A percentile compares a stretch with the other conserved stretches of the same genome.
phyloP scores from a whole-genome alignment of 2,113 vertebrate species.

The Ictidomys tridecemlineatus region DNA sequence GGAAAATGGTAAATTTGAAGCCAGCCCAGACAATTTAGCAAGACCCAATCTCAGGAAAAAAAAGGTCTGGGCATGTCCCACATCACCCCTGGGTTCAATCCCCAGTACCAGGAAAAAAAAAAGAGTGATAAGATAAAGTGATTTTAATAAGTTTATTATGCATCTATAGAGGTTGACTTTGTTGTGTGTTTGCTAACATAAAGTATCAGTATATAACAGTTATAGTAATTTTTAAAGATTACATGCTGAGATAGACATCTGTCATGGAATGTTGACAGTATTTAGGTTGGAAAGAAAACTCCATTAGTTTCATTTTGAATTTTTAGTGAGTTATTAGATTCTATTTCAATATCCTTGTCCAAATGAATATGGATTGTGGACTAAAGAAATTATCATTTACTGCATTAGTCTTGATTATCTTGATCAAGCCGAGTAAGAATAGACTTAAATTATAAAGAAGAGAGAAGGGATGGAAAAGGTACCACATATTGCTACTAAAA shows the following conservation, averaged over 20 bases:
- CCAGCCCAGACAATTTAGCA: too few species aligned
- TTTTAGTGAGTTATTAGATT: slow-evolving; percentile 28
- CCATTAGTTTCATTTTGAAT: slow-evolving; percentile 33
- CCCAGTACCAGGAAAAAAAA: too few species aligned
- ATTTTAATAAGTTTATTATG: slow-evolving; percentile 31
- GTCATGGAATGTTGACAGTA: not conserved
- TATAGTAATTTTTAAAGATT: not conserved
- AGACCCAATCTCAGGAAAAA: too few species aligned
- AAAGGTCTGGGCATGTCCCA: too few species aligned
- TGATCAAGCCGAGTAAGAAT: slow-evolving; percentile 32
- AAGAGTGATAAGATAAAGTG: not conserved
- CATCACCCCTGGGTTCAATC: too few species aligned
- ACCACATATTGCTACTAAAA: not conserved
- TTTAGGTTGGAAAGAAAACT: slow-evolving; percentile 33
- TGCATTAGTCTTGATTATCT: slow-evolving; percentile 22
- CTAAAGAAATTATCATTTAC: not conserved
- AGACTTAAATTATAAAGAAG: not conserved
- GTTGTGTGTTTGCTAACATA: not conserved
- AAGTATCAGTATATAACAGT: not conserved
- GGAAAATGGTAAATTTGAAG: too few species aligned
- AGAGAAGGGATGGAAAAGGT: not conserved
- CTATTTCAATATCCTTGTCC: not conserved
- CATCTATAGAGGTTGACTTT: not conserved
- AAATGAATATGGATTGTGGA: slow-evolving; percentile 6
- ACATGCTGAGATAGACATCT: not conserved